Conservation (phyloP, 2,797 vertebrate genomes). For the Myotis pilosus region DNA sequence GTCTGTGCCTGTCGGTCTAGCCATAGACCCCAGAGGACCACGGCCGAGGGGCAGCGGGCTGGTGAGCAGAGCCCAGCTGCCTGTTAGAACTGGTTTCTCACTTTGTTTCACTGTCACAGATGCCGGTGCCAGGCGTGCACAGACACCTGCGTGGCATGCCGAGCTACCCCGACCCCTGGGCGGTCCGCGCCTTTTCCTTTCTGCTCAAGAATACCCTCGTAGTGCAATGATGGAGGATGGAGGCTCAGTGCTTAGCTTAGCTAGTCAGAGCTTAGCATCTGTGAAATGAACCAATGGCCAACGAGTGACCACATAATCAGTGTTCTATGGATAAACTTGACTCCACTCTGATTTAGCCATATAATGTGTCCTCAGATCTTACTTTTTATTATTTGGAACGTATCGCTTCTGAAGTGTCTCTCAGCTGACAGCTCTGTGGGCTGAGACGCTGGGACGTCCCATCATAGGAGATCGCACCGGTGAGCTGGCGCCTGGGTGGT, state of each 20-base stretch:
- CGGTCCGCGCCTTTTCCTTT: not conserved
- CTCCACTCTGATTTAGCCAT: not conserved
- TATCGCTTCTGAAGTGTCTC: not conserved
- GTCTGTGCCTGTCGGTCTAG: too few species aligned
- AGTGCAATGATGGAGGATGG: not conserved
- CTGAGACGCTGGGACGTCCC: not conserved
- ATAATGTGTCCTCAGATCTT: not conserved
- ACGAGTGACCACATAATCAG: not conserved
- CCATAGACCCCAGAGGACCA: not conserved
- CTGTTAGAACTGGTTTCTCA: not conserved
- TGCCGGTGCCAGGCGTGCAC: not conserved
- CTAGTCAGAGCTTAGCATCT: not conserved
- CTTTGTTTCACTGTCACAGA: not conserved
- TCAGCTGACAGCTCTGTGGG: not conserved
- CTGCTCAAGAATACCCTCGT: not conserved
- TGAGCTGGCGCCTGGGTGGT: not conserved
- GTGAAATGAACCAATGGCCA: not conserved
- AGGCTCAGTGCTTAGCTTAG: not conserved
- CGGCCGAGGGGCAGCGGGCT: not conserved
- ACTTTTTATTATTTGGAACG: not conserved
- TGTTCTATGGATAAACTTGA: not conserved
- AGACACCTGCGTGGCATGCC: not conserved
- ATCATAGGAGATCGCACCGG: not conserved
- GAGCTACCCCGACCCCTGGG: accelerated
- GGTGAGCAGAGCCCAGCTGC: not conserved